A percentile compares a stretch with the other conserved stretches of the same genome.
Evolutionary conservation across 1,140 invertebrate genomes (phyloP).

Genomic region (Drosophila ohnishii): DNA sequence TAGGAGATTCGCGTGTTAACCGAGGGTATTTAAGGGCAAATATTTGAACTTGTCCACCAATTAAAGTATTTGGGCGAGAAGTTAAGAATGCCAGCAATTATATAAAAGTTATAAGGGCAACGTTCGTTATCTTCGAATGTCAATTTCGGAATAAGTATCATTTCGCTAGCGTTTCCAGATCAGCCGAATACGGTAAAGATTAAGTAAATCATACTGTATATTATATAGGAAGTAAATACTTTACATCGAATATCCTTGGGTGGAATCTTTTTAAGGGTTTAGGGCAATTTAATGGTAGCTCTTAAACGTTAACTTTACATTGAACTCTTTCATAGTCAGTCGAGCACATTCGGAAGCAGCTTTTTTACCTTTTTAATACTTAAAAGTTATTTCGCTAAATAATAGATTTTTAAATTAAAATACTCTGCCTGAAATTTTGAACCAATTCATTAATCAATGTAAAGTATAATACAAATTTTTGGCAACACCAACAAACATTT

Average conservation of each 20-base stretch:
- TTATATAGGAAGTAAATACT: too few species aligned
- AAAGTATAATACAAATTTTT: neutral
- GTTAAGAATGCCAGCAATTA: conserved; percentile 5
- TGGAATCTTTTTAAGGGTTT: too few species aligned
- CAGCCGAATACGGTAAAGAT: neutral
- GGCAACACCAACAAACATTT: neutral
- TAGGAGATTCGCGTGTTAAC: conserved; percentile 1
- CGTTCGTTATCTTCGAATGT: too few species aligned
- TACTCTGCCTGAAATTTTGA: neutral
- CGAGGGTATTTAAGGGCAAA: conserved; percentile 22
- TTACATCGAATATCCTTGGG: too few species aligned
- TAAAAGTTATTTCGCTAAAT: too few species aligned
- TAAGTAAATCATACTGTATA: neutral
- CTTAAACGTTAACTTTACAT: too few species aligned
- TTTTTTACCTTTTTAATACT: too few species aligned
- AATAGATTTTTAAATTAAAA: too few species aligned
- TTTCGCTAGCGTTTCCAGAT: neutral
- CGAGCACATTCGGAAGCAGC: too few species aligned
- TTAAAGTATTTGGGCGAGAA: neutral
- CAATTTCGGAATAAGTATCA: neutral
- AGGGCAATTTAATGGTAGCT: too few species aligned
- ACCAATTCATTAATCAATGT: neutral
- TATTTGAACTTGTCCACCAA: conserved; percentile 29
- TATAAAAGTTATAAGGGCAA: conserved; percentile 9
- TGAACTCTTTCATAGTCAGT: too few species aligned